Percentiles rank a stretch among this genome's conserved stretches.
Conservation (phyloP, 2,888 invertebrate species). For the Acanthococcus lagerstroemiae region DNA sequence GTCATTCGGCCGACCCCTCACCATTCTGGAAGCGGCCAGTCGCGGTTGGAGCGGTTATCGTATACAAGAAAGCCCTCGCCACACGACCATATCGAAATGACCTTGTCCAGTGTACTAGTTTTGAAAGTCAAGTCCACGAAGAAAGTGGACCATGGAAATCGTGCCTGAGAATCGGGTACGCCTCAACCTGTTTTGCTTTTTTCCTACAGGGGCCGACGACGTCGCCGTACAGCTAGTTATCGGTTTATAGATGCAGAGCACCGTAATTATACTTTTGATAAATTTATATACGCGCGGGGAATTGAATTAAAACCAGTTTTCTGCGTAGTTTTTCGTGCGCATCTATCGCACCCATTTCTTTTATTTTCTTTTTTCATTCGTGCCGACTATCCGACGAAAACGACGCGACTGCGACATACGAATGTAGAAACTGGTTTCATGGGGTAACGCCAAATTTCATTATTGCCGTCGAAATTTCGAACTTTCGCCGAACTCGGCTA, state of each 20-base stretch:
- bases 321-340: conserved; percentile 7
- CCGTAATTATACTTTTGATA: conserved; percentile 26
- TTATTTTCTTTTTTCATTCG: no score
- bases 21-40: conserved; percentile 11
- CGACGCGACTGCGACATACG: no score
- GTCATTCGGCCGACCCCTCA: conserved; percentile 20
- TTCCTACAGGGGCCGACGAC: background rate
- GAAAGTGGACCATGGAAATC: conserved; percentile 28
- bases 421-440: no score
- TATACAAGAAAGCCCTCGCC: background rate
- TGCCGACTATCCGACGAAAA: no score
- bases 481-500: no score
- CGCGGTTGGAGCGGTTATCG: background rate
- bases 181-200: conserved; percentile 20
- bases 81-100: conserved; percentile 7
- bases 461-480: no score
- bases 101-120: conserved; percentile 26
- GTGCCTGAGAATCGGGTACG: background rate
- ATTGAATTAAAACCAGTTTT: conserved; percentile 26
- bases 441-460: no score
- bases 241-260: conserved; percentile 8
- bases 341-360: conserved; percentile 22
- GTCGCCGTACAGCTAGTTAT: no score
- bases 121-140: conserved; percentile 25
- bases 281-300: conserved; percentile 1